Evolutionary conservation across 2,888 invertebrate species (phyloP).

Genomic region (Aphodius granarius): DNA sequence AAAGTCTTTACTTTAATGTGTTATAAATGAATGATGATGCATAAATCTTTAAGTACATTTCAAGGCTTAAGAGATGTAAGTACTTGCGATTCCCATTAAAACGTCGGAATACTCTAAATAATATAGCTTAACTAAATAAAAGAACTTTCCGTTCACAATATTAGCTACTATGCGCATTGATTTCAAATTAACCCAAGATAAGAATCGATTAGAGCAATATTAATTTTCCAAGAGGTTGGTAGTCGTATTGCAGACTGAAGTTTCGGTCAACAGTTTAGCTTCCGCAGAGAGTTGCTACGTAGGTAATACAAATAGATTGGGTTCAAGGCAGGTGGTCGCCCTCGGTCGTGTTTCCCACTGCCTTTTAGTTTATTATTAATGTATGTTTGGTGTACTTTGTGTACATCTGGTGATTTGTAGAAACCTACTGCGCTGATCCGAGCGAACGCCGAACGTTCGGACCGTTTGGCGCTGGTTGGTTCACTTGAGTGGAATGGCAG

Average conservation of each 20-base stretch:
- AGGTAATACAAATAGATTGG: background rate
- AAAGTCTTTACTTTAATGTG: too few relatives aligned
- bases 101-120: too few relatives aligned
- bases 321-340: background rate
- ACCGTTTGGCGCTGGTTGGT: background rate
- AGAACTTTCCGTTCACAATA: too few relatives aligned
- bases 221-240: background rate
- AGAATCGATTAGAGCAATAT: background rate
- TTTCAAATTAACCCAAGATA: background rate
- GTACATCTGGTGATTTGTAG: conserved; percentile 12
- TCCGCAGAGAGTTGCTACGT: background rate
- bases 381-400: conserved; percentile 12
- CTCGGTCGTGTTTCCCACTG: conserved; percentile 3
- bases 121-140: too few relatives aligned
- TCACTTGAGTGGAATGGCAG: background rate
- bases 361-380: conserved; percentile 15
- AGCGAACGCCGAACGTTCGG: background rate
- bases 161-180: background rate
- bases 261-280: background rate
- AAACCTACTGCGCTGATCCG: conserved; percentile 7
- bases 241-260: background rate
- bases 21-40: too few relatives aligned
- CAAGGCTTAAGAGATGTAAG: too few relatives aligned
- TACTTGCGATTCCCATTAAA: too few relatives aligned
- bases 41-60: too few relatives aligned